Conservation (phyloP, 2,113 vertebrate species). For the Coregonus clupeaformis region DNA sequence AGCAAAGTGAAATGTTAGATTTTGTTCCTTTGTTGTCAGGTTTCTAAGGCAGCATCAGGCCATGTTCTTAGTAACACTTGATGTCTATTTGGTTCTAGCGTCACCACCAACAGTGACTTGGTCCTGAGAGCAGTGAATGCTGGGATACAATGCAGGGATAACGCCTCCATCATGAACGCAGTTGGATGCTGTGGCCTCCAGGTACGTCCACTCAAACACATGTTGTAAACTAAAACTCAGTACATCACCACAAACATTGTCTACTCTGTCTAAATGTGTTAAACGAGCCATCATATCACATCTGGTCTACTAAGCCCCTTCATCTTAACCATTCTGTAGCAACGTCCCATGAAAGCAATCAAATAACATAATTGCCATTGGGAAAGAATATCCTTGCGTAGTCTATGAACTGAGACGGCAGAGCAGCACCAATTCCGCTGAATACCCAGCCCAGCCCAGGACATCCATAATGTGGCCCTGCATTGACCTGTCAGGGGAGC, state of each 20-base stretch:
- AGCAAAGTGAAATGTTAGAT: neutral
- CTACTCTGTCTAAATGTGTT: neutral
- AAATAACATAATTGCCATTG: slow-evolving; percentile 17
- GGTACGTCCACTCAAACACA: slow-evolving; percentile 67
- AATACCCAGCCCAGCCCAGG: neutral
- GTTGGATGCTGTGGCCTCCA: slow-evolving; percentile 96
- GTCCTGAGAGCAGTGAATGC: slow-evolving; percentile 85
- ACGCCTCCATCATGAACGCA: slow-evolving; percentile 94
- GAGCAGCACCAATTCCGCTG: neutral
- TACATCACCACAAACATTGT: too few relatives aligned
- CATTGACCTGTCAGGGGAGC: slow-evolving; percentile 60
- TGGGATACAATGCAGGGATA: slow-evolving; percentile 88
- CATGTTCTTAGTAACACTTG: neutral
- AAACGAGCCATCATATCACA: neutral
- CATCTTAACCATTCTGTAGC: neutral
- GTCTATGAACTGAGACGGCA: slow-evolving; percentile 10
- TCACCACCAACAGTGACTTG: slow-evolving; percentile 97
- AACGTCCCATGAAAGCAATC: slow-evolving; percentile 14
- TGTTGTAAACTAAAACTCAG: neutral
- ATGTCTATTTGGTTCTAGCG: slow-evolving; percentile 67
- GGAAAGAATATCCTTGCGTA: neutral
- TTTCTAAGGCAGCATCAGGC: neutral
- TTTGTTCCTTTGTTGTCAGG: neutral
- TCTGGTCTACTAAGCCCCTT: neutral
- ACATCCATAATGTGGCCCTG: slow-evolving; percentile 58